Conservation (phyloP, 2,888 invertebrate genomes). For the Yponomeuta malinellus region DNA sequence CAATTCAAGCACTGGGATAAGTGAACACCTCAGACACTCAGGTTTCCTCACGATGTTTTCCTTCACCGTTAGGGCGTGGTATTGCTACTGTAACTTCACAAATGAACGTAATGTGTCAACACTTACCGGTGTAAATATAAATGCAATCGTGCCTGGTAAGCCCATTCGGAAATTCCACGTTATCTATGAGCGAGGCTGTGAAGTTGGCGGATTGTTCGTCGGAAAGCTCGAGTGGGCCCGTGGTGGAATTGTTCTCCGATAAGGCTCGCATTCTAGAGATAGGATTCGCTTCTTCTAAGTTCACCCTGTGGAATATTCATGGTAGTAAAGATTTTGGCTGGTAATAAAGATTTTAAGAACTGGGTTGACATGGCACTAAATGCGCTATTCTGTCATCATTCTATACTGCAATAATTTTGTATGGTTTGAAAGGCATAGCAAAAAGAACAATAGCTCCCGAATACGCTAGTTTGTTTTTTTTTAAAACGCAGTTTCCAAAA, state of each 20-base stretch:
- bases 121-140: slow-evolving; percentile 62
- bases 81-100: too few relatives aligned
- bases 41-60: too few relatives aligned
- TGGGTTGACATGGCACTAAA: neutral
- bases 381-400: too few relatives aligned
- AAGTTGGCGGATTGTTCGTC: slow-evolving; percentile 24
- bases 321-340: slow-evolving; percentile 19
- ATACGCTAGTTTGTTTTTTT: too few relatives aligned
- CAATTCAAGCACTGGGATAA: too few relatives aligned
- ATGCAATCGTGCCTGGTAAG: slow-evolving; percentile 61
- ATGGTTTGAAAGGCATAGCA: too few relatives aligned
- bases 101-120: too few relatives aligned
- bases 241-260: slow-evolving; percentile 21
- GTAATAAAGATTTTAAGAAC: slow-evolving; percentile 20
- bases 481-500: too few relatives aligned
- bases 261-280: slow-evolving; percentile 23
- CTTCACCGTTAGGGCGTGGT: too few relatives aligned
- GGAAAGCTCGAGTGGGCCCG: slow-evolving; percentile 22
- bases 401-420: too few relatives aligned
- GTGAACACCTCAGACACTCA: too few relatives aligned
- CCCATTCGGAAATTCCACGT: slow-evolving; percentile 32
- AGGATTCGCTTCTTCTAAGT: slow-evolving; percentile 61
- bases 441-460: too few relatives aligned
- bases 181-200: slow-evolving; percentile 32
- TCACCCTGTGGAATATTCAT: slow-evolving; percentile 67